phyloP scores from a whole-genome alignment of 2,888 invertebrate genomes.

The Allolobophora icterica region DNA sequence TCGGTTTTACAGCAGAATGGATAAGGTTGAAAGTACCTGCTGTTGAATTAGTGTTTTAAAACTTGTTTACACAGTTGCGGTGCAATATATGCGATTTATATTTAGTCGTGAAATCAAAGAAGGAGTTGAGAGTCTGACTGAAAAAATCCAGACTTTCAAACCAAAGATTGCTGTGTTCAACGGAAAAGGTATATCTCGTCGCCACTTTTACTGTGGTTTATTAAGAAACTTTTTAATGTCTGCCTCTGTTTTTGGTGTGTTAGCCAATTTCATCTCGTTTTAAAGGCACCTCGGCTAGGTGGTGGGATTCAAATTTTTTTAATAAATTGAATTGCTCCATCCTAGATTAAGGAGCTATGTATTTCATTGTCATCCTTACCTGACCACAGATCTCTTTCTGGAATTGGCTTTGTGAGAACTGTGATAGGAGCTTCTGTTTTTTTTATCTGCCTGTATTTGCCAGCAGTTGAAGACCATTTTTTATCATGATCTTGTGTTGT shows the following conservation, averaged over 20 bases:
- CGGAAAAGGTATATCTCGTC: conserved; percentile 77
- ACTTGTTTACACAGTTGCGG: neutral
- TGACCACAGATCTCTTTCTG: no score
- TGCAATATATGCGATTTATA: neutral
- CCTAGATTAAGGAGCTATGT: no score
- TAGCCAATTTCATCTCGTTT: no score
- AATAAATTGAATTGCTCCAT: no score
- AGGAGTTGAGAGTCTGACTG: conserved; percentile 82
- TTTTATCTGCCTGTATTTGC: no score
- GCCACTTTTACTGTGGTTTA: neutral
- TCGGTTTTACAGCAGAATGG: neutral
- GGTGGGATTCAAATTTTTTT: no score
- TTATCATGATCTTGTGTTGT: no score
- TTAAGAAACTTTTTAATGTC: neutral
- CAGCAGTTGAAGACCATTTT: no score
- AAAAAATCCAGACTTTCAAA: conserved; percentile 87
- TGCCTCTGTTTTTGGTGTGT: neutral
- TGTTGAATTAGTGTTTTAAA: neutral
- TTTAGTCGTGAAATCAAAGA: conserved; percentile 66
- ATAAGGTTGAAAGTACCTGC: neutral
- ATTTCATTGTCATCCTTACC: no score
- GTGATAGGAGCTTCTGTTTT: no score
- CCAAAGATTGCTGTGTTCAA: conserved; percentile 97
- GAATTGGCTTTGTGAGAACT: no score
- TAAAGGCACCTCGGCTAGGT: no score